Evolutionary conservation across 2,797 vertebrate genomes (phyloP), one percentile per base, ranked within the genome.

Genomic region (Myotis planiceps): DNA sequence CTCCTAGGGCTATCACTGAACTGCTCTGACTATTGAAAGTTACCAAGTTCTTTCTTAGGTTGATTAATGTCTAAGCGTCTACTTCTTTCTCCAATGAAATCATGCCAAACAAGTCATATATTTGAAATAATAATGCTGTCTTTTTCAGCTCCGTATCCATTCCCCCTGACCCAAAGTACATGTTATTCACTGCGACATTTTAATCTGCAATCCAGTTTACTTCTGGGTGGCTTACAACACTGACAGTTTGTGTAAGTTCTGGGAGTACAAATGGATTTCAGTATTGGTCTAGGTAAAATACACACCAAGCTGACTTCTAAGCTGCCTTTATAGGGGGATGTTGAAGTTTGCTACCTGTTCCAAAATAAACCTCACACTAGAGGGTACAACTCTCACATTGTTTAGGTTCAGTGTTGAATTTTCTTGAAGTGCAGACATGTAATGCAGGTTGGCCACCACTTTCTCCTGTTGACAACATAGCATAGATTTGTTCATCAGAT

Each of bases 181-280:
- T 34, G 39, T 37, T 65, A 47, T 60, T 86, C 42, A 90, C 60
- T 25, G 65, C 25, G 69, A 60, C 63, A 71, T 82, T 96, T 92
- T 92, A 69, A 82, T 82, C 53, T 81, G 23, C 63, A 32, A 34
- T 47, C 29, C 63, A 21, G 10, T 78, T 71, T 58, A 58, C 55
- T 83, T 92, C n/a, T 63, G 71, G 32, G 34, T 58, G 25, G 29
- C 51, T 55, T 42, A n/a, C 3, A 53, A 8, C 45, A 42, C 9
- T 90, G 55, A 84, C 39, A 71, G 14, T 92, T 84, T 66, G 42
- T 90, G 29, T 95, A 60, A 37, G 39, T 75, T 88, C 16, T 85
- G 34, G 66, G 14, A 78, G 53, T 95, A 58, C 69, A 95, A 79
- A 58, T 81, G 32, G 86, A 80, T 80, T 82, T 83, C 27, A 80